phyloP scores from a whole-genome alignment of 2,797 vertebrate species.

The Trematomus bernacchii region DNA sequence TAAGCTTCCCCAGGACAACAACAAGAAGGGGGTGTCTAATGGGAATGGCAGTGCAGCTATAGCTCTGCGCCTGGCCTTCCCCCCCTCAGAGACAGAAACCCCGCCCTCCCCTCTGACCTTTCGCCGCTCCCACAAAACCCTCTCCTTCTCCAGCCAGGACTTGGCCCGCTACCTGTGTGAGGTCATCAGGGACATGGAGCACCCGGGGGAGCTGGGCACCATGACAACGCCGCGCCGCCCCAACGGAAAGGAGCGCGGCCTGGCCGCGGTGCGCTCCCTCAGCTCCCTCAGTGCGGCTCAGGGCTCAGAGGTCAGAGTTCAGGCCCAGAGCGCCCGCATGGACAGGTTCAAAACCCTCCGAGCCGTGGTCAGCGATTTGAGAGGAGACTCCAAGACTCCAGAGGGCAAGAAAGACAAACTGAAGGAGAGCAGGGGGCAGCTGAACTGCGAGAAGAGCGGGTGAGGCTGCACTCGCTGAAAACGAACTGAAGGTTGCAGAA shows the following conservation, averaged over 20 bases:
- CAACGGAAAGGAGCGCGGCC: conserved; percentile 83
- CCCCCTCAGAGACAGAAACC: conserved; percentile 72
- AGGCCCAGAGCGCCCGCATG: conserved; percentile 82
- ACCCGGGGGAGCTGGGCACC: conserved; percentile 77
- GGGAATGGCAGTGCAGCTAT: conserved; percentile 75
- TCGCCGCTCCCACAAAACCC: conserved; percentile 77
- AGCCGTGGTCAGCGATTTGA: conserved; percentile 81
- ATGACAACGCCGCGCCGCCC: conserved; percentile 81
- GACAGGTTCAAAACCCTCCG: conserved; percentile 88
- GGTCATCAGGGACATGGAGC: conserved; percentile 85
- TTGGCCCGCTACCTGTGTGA: conserved; percentile 86
- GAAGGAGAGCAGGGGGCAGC: conserved; percentile 79
- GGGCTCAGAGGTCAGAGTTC: conserved; percentile 76
- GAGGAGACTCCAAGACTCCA: conserved; percentile 65
- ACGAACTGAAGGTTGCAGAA: conserved; percentile 50
- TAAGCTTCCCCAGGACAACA: conserved; percentile 74
- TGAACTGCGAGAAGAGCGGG: conserved; percentile 79
- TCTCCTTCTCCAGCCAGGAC: conserved; percentile 84
- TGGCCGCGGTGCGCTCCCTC: conserved; percentile 84
- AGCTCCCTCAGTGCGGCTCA: conserved; percentile 83
- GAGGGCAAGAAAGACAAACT: conserved; percentile 75
- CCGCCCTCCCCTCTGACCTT: conserved; percentile 77
- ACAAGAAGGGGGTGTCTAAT: conserved; percentile 47
- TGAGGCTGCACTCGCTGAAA: conserved; percentile 51
- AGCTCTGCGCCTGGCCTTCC: conserved; percentile 78